Evolutionary conservation across 2,113 vertebrate species (phyloP).

Genomic region (Dicerorhinus sumatrensis): DNA sequence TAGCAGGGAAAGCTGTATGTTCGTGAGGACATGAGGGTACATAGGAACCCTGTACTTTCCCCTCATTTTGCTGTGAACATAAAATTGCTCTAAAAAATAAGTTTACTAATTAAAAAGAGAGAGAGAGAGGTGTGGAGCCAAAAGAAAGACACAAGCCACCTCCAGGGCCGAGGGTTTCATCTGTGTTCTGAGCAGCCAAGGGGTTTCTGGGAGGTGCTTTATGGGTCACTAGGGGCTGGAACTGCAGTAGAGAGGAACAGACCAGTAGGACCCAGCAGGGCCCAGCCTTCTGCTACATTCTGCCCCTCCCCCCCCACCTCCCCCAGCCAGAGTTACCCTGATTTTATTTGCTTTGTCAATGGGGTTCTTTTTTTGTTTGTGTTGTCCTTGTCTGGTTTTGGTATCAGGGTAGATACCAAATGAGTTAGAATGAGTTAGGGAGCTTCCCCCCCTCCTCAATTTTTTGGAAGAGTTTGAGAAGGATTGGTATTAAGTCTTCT

Average conservation of each 20-base stretch:
- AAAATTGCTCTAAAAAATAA: neutral
- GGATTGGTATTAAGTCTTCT: no score
- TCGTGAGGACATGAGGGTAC: rapidly evolving
- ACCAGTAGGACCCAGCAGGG: neutral
- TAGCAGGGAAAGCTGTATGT: neutral
- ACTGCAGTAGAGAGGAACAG: neutral
- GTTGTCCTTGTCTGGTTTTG: no score
- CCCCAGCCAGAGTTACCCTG: neutral
- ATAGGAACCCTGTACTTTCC: no score
- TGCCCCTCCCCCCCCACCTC: rapidly evolving
- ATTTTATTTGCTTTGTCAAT: neutral
- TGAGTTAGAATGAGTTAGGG: no score
- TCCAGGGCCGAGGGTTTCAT: neutral
- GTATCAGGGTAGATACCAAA: no score
- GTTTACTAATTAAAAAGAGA: neutral
- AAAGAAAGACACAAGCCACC: neutral
- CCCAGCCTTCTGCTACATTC: no score
- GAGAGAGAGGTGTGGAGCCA: neutral
- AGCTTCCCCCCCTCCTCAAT: no score
- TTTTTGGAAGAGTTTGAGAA: no score
- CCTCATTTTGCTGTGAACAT: neutral
- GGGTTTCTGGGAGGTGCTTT: neutral
- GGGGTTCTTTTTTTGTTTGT: neutral
- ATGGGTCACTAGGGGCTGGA: neutral
- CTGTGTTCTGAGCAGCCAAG: neutral